Conservation (phyloP, 2,888 invertebrate genomes). For the Acanthosepion esculentum region DNA sequence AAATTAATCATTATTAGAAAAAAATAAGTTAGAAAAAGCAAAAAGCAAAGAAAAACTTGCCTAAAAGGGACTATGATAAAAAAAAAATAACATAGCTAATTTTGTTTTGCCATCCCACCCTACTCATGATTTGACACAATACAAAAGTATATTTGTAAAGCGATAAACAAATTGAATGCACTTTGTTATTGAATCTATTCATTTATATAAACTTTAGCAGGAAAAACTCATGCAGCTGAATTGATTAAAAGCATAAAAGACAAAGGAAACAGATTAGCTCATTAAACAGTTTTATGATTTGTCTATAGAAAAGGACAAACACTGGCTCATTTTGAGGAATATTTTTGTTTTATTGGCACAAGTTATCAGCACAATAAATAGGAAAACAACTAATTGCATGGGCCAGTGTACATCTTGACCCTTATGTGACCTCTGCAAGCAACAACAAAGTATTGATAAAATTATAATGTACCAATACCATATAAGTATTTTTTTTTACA, state of each 20-base stretch:
- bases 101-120: neutral
- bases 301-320: neutral
- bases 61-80: neutral
- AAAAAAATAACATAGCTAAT: neutral
- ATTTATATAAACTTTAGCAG: neutral
- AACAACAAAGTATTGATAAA: neutral
- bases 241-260: neutral
- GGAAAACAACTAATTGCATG: neutral
- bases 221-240: neutral
- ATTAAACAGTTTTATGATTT: neutral
- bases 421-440: neutral
- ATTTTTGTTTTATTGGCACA: neutral
- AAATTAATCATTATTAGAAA: neutral
- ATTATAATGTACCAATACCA: neutral
- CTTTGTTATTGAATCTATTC: neutral
- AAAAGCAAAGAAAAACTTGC: neutral
- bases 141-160: neutral
- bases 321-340: neutral
- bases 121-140: neutral
- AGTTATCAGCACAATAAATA: neutral
- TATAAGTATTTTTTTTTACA: neutral
- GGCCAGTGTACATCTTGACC: neutral
- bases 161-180: neutral
- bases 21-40: neutral
- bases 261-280: neutral